A percentile compares a stretch with the other conserved stretches of the same genome.
Evolutionary conservation across 2,797 vertebrate species (phyloP).

Genomic region (Gambusia yucatana): DNA sequence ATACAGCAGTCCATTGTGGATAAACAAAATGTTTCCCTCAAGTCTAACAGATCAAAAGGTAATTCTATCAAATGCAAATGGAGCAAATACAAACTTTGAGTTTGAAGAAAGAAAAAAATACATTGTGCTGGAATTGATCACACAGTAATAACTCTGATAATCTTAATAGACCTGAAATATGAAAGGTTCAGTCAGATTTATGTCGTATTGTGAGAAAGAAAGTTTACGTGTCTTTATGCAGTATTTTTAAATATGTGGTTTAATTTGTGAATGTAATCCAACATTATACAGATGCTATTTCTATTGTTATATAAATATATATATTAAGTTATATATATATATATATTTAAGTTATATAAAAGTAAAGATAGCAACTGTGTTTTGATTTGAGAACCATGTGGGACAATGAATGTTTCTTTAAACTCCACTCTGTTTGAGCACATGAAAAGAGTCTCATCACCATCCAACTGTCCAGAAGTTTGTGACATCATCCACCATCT

Average conservation of each 20-base stretch:
- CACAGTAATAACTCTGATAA: neutral
- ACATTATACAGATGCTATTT: neutral
- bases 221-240: neutral
- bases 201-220: neutral
- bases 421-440: conserved; percentile 42
- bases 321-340: no score
- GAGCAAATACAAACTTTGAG: neutral
- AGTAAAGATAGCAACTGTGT: conserved; percentile 38
- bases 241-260: neutral
- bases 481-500: conserved; percentile 55
- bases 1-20: neutral
- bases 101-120: neutral
- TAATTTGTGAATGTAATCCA: neutral
- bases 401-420: conserved; percentile 46
- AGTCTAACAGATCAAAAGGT: neutral
- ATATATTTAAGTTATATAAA: no score
- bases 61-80: neutral
- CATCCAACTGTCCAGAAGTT: conserved; percentile 35
- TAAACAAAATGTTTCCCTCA: neutral
- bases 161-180: neutral
- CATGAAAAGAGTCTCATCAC: conserved; percentile 50
- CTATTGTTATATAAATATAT: no score
- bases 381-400: conserved; percentile 49
- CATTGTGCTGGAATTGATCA: neutral
- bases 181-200: neutral